Evolutionary conservation across 2,797 vertebrate genomes (phyloP), one percentile per base, ranked within the genome.

Genomic region (Tolypeutes matacus): DNA sequence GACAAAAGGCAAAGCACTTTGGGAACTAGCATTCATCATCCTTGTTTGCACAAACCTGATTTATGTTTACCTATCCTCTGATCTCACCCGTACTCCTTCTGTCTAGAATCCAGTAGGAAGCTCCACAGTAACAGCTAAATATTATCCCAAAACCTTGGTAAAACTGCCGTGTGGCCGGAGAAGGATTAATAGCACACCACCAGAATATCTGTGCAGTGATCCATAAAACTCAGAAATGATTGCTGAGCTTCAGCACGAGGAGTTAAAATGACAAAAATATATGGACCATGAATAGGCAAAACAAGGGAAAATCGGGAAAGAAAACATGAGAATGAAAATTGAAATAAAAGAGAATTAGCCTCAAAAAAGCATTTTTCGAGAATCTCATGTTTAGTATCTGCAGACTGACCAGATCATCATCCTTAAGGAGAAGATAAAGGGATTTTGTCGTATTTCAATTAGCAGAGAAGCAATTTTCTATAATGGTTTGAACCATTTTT

Each of bases 261-360:
- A 58, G 92, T 42, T 81, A 94, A 94, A 93, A 91, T 86, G 96
- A 97, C 95, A 92, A 90, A 97, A 92, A 97, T 9, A 89, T 8
- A 94, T 75, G 80, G 96, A 94, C 23, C 0, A 20, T 0, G 29
- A 1, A 39, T 36, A 65, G 53, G 13, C 46, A 49, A 25, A 27
- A 77, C 0, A 73, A 92, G 39, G 13, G 4, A 77, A 78, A 91
- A 77, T 11, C 65, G 53, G 64, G 69, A 84, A 81, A 39, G 82
- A 81, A 39, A 73, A 62, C 14, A 3, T 27, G 64, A 92, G 18
- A 84, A 72, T 75, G 84, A 89, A 92, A 29, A 0, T 13, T 17
- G 76, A 97, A 94, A 94, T 46, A 10, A 70, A 84, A 64, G 25
- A 56, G 65, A 9, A 31, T 18, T 42, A 11, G 46, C 91, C 23